Conservation (phyloP, 2,888 invertebrate species). For the Malachius bipustulatus region DNA sequence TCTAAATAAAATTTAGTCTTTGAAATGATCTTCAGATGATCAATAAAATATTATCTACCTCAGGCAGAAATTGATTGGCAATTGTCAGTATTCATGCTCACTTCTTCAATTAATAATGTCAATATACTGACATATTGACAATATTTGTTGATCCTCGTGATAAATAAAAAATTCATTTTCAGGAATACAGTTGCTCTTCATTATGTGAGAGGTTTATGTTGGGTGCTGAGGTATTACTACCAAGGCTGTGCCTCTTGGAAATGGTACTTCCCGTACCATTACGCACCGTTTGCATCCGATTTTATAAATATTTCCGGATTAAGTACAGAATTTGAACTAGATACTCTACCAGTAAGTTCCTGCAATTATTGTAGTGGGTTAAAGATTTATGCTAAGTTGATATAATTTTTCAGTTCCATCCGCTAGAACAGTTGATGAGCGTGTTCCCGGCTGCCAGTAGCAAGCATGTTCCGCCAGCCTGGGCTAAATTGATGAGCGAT, state of each 20-base stretch:
- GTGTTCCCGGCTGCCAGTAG: constrained; percentile 98
- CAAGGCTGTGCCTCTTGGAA: constrained; percentile 99
- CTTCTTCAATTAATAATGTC: too few species aligned
- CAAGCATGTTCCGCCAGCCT: constrained; percentile 84
- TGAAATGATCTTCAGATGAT: too few species aligned
- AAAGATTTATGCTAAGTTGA: constrained; percentile 4
- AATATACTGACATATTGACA: too few species aligned
- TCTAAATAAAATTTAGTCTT: too few species aligned
- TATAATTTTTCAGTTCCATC: constrained; percentile 62
- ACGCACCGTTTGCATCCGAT: constrained; percentile 99
- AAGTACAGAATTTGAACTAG: constrained; percentile 76
- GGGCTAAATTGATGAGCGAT: constrained; percentile 87
- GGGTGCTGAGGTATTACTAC: constrained; percentile 98
- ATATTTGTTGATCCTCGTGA: neutral
- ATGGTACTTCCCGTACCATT: constrained; percentile 99
- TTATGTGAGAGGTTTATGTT: constrained; percentile 92
- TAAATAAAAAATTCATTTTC: neutral
- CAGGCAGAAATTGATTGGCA: too few species aligned
- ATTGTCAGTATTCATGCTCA: too few species aligned
- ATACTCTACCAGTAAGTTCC: constrained; percentile 67
- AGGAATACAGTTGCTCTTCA: constrained; percentile 81
- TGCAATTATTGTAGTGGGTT: constrained; percentile 4
- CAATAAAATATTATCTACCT: too few species aligned
- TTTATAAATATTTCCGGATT: constrained; percentile 84
- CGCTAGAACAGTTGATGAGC: constrained; percentile 97